phyloP scores from a whole-genome alignment of 1,140 invertebrate genomes.

The Megalonaias nervosa region DNA sequence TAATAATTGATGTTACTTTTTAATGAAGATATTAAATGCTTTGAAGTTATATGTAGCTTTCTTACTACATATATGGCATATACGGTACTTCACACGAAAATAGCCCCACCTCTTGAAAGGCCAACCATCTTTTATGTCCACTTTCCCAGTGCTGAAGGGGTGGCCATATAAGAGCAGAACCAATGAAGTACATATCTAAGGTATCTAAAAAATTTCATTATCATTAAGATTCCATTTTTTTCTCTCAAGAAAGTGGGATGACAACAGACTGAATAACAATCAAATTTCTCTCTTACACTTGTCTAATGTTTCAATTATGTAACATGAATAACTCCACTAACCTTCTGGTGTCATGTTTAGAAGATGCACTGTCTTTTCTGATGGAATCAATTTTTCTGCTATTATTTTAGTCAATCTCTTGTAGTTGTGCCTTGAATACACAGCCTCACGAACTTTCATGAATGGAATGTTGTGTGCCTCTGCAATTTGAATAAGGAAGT shows the following conservation, averaged over 20 bases:
- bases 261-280: not conserved
- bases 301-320: not conserved
- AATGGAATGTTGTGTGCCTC: constrained; percentile 52
- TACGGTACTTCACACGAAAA: too few species aligned
- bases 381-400: constrained; percentile 41
- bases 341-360: constrained; percentile 53
- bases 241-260: not conserved
- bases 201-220: too few species aligned
- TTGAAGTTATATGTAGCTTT: too few species aligned
- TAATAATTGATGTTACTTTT: too few species aligned
- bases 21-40: too few species aligned
- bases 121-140: too few species aligned
- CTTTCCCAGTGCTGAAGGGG: too few species aligned
- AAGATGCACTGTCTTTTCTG: constrained; percentile 33
- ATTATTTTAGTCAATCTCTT: constrained; percentile 65
- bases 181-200: too few species aligned
- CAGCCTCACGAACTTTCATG: constrained; percentile 43
- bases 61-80: too few species aligned
- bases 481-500: constrained; percentile 59
- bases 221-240: too few species aligned
- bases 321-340: constrained; percentile 20
- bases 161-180: too few species aligned
- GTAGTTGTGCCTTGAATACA: constrained; percentile 66
- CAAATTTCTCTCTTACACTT: not conserved
- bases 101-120: too few species aligned